Evolutionary conservation across 2,797 vertebrate genomes (phyloP).

Genomic region (Schizothorax lantsangensis): DNA sequence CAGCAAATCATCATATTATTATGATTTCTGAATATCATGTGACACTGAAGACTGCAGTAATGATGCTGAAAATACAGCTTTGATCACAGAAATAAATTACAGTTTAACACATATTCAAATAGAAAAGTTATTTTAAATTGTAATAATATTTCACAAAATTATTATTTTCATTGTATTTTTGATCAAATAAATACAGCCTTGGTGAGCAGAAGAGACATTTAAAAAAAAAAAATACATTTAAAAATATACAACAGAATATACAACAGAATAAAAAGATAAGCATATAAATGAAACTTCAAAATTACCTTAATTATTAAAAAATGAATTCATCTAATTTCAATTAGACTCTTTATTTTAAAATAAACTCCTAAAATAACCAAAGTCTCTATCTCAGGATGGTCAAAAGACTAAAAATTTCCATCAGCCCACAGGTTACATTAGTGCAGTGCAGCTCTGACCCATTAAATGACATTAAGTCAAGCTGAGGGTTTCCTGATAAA

Average conservation of each 20-base stretch:
- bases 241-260: background rate
- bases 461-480: constrained; percentile 34
- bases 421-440: constrained; percentile 2
- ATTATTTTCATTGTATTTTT: background rate
- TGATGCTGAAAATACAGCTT: too few species aligned
- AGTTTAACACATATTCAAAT: too few species aligned
- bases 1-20: background rate
- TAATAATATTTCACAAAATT: background rate
- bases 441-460: background rate
- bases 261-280: background rate
- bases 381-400: background rate
- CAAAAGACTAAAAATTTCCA: too few species aligned
- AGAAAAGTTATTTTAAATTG: background rate
- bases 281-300: background rate
- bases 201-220: background rate
- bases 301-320: background rate
- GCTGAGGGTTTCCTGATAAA: background rate
- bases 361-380: background rate
- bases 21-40: background rate
- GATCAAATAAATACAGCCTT: background rate
- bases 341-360: too few species aligned
- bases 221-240: background rate
- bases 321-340: background rate
- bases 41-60: too few species aligned
- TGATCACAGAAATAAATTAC: too few species aligned